Evolutionary conservation across 1,140 invertebrate genomes (phyloP), one percentile per base, ranked within the genome.

Genomic region (Bombus vancouverensis): DNA sequence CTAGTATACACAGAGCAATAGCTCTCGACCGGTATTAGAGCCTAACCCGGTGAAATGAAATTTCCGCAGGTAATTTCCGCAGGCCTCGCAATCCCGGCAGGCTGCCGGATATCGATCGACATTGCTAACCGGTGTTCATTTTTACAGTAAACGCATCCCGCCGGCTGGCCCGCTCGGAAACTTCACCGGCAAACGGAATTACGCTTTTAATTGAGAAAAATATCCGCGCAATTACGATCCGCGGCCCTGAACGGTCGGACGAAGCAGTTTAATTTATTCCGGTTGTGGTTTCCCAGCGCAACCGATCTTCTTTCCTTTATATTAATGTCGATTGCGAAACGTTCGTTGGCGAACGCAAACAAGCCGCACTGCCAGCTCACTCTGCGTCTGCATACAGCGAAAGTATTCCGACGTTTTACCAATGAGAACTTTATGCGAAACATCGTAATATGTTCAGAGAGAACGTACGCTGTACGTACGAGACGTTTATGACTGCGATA

Each of bases 61-160:
- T 86, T 86, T 86, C 84, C 84, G 84, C 84, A 76, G 84, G 84
- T 86, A 86, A 82, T 86, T 86, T 86, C 84, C 84, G 71, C 79
- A 59, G 37, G 47, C 72, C 32, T 44, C 72, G 79, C 79, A 82
- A 82, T 86, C 78, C 79, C 65, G 32, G 66, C 57, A 57, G 47
- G 59, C 70, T 65, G 70, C 34, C 78, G 78, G 78, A 59, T 81
- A 86, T 86, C 84, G 84, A 86, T 86, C 84, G 59, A 74, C 78
- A 32, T 81, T 75, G 32, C 83, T 44, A 72, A 47, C 65, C 44
- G 39, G 68, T 57, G 82, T 79, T 80, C 70, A 73, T 80, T 85
- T 81, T 85, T 81, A 62, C 78, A 12, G n/a, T n/a, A 57, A 34
- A 32, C 44, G 32, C 28, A 2, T 13, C 34, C 8, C 22, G 2